A percentile compares a stretch with the other conserved stretches of the same genome.
Conservation (phyloP, 2,113 vertebrate species). For the Phodopus roborovskii region DNA sequence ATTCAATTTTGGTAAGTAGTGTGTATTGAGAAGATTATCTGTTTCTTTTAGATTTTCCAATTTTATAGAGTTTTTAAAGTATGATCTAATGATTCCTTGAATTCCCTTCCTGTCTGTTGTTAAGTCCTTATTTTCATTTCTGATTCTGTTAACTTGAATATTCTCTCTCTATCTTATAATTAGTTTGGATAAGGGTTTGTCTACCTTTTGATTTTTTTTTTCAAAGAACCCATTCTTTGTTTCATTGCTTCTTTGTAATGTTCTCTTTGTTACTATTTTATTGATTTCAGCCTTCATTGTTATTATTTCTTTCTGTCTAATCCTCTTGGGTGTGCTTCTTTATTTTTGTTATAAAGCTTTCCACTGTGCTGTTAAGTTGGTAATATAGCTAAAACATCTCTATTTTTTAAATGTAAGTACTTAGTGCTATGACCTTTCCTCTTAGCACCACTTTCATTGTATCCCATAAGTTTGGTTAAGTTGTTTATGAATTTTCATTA, state of each 20-base stretch:
- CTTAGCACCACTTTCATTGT: neutral
- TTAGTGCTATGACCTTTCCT: neutral
- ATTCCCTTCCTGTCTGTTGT: neutral
- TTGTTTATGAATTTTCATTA: neutral
- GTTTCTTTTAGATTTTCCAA: neutral
- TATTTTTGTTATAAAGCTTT: neutral
- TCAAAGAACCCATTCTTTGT: neutral
- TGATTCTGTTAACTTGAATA: neutral
- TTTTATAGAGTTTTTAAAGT: neutral
- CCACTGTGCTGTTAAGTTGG: neutral
- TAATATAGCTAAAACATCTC: neutral
- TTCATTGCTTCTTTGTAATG: neutral
- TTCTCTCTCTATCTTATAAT: neutral
- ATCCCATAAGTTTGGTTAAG: neutral
- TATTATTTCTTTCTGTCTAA: neutral
- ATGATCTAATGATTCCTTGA: neutral
- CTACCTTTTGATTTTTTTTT: neutral
- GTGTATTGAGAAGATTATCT: neutral
- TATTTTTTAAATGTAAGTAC: neutral
- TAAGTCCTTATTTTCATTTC: neutral
- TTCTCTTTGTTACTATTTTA: neutral
- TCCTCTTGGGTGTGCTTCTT: neutral
- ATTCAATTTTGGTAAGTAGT: neutral
- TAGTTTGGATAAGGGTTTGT: neutral
- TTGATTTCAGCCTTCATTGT: neutral